phyloP scores from a whole-genome alignment of 1,140 invertebrate species.

The Euwallacea similis region DNA sequence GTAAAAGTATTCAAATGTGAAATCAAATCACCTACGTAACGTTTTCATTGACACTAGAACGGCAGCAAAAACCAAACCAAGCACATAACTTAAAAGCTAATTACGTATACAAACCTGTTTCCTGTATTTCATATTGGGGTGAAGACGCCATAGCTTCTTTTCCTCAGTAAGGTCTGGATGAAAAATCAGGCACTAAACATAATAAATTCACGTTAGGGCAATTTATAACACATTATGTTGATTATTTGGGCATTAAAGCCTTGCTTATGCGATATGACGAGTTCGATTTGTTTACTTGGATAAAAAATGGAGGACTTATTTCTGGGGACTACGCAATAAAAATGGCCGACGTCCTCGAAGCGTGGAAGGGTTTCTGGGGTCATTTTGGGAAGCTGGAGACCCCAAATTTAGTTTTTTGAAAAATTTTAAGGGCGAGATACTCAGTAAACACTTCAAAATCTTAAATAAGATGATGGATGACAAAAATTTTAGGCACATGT shows the following conservation, averaged over 20 bases:
- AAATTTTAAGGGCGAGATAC: neutral
- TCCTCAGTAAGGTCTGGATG: no score
- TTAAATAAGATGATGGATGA: slow-evolving; percentile 35
- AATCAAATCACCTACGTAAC: no score
- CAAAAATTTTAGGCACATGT: slow-evolving; percentile 38
- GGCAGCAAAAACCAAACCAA: no score
- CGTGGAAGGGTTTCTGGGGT: slow-evolving; percentile 13
- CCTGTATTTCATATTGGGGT: slow-evolving; percentile 37
- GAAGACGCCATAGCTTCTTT: slow-evolving; percentile 23
- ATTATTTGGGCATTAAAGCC: no score
- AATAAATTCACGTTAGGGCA: no score
- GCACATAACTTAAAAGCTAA: no score
- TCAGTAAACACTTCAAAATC: slow-evolving; percentile 17
- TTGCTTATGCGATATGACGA: neutral
- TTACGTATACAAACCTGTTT: slow-evolving; percentile 25
- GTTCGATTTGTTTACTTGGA: neutral
- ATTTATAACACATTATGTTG: no score
- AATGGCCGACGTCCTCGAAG: slow-evolving; percentile 29
- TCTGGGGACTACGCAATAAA: slow-evolving; percentile 24
- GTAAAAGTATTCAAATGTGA: no score
- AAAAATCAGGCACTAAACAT: no score
- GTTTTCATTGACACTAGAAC: no score
- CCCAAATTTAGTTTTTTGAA: neutral
- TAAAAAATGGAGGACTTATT: neutral
- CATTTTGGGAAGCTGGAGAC: slow-evolving; percentile 10